Conservation (phyloP, 2,888 invertebrate species). For the Plagodis dolabraria region DNA sequence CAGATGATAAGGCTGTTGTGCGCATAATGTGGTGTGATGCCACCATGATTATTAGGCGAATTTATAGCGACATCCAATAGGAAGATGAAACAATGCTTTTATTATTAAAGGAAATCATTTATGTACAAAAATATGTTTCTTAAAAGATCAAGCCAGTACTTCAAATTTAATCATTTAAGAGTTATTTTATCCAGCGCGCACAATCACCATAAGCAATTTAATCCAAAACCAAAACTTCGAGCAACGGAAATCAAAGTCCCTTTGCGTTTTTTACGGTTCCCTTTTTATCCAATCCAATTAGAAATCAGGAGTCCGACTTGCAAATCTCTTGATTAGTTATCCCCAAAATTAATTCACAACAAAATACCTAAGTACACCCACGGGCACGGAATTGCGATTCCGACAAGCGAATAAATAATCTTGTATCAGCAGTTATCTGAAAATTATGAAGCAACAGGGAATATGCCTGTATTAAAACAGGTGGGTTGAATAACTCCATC, state of each 20-base stretch:
- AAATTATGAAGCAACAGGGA: conserved; percentile 61
- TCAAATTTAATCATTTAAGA: too few species aligned
- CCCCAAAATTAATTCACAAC: conserved; percentile 22
- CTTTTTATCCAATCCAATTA: conserved; percentile 37
- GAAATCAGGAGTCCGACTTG: conserved; percentile 23
- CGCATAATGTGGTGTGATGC: too few species aligned
- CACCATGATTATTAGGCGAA: too few species aligned
- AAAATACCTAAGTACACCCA: conserved; percentile 31
- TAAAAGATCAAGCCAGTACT: too few species aligned
- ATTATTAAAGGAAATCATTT: too few species aligned
- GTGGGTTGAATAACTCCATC: conserved; percentile 59
- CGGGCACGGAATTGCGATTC: conserved; percentile 28
- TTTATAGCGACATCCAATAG: too few species aligned
- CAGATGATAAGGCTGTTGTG: too few species aligned
- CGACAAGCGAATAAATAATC: conserved; percentile 37
- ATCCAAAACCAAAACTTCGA: conserved; percentile 18
- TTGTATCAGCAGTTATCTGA: conserved; percentile 46
- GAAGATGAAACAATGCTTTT: too few species aligned
- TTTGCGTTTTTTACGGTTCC: conserved; percentile 51
- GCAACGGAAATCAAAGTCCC: conserved; percentile 17
- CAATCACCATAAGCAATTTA: conserved; percentile 17
- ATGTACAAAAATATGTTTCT: too few species aligned
- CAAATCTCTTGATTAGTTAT: conserved; percentile 20
- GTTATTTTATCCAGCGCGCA: not conserved
- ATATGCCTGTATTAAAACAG: conserved; percentile 56